Conservation (phyloP, 2,113 vertebrate species). For the Prunella fulvescens region DNA sequence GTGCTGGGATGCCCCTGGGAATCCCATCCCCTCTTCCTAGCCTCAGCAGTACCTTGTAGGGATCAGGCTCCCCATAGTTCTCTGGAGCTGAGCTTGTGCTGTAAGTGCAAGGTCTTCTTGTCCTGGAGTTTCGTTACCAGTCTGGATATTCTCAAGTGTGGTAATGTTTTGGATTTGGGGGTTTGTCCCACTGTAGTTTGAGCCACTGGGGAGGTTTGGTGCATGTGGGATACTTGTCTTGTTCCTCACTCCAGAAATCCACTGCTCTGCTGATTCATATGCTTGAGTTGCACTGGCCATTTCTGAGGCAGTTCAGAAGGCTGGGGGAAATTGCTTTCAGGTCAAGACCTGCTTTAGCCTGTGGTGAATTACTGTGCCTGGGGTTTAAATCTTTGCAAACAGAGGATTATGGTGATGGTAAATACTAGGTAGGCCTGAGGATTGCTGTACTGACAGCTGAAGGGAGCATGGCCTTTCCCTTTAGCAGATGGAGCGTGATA, state of each 20-base stretch:
- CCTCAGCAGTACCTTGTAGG: not conserved
- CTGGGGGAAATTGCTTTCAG: constrained; percentile 31
- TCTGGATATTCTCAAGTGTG: not conserved
- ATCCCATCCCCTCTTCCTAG: not conserved
- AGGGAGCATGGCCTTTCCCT: constrained; percentile 1
- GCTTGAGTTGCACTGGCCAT: not conserved
- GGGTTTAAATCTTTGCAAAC: constrained; percentile 57
- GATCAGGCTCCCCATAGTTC: not conserved
- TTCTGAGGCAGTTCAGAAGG: not conserved
- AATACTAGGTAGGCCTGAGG: constrained; percentile 5
- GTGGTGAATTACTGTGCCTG: constrained; percentile 23
- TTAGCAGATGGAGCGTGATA: not conserved
- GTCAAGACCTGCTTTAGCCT: constrained; percentile 51
- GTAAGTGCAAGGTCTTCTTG: accelerated
- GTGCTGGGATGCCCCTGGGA: constrained; percentile 1
- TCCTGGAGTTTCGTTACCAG: not conserved
- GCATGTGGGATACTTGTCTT: not conserved
- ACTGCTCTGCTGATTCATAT: not conserved
- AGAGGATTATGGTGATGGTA: constrained; percentile 51
- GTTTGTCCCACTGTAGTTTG: not conserved
- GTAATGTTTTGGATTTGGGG: not conserved
- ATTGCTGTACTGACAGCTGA: not conserved
- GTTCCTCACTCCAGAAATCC: not conserved
- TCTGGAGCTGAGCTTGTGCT: not conserved
- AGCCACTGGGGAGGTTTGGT: not conserved